A percentile compares a stretch with the other conserved stretches of the same genome.
phyloP scores from a whole-genome alignment of 2,113 vertebrate genomes.

The Hypanus sabinus region DNA sequence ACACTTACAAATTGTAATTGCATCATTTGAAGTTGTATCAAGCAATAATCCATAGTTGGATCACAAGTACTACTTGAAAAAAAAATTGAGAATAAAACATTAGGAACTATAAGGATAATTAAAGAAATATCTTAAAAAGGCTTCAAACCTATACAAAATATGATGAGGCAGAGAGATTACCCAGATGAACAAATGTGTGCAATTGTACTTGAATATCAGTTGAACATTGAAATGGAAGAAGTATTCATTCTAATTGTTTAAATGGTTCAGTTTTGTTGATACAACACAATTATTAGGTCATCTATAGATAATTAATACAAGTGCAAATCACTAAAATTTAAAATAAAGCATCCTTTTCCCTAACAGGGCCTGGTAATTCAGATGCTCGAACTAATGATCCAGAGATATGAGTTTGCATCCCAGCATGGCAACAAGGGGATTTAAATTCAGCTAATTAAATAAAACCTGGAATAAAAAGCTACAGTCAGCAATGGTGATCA shows the following conservation, averaged over 20 bases:
- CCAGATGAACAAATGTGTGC: background rate
- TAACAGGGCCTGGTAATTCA: too few relatives aligned
- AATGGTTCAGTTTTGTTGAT: background rate
- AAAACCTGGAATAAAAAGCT: too few relatives aligned
- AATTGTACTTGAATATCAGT: background rate
- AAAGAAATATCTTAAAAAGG: background rate
- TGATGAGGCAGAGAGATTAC: background rate
- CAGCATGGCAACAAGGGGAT: too few relatives aligned
- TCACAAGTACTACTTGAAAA: background rate
- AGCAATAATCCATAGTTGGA: background rate
- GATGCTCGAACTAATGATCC: too few relatives aligned
- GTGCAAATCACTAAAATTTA: background rate
- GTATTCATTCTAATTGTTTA: background rate
- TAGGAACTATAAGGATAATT: background rate
- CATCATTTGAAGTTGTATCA: background rate
- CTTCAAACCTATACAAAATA: background rate
- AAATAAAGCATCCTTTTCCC: background rate
- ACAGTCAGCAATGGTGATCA: too few relatives aligned
- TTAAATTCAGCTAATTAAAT: too few relatives aligned
- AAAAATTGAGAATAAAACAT: background rate
- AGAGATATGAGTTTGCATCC: too few relatives aligned
- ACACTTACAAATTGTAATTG: background rate
- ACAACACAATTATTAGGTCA: background rate
- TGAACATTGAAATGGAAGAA: background rate
- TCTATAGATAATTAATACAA: background rate